Evolutionary conservation across 2,888 invertebrate species (phyloP), one percentile per base, ranked within the genome.

Genomic region (Scaptomyza cyrtandrae): DNA sequence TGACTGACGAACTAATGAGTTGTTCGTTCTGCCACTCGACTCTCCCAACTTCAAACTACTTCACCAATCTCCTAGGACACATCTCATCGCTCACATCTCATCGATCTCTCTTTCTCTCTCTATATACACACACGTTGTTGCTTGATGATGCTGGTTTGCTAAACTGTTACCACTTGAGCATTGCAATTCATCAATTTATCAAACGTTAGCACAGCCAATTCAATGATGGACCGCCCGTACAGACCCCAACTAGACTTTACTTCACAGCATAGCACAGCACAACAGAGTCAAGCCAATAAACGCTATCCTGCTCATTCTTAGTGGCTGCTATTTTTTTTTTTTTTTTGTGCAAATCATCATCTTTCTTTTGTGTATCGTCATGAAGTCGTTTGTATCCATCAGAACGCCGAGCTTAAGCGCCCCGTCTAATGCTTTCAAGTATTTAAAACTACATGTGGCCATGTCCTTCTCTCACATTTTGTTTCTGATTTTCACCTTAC

Each of bases 141-240:
- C 62, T 66, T 19, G 19, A 19, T 19, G 19, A 19, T 56, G 59
- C 70, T 70, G 50, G 53, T 65, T 64, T 59, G 75, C 89, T 78
- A 86, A 86, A 88, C 88, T 89, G 83, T 83, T 88, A 88, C 88
- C 89, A 88, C 89, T 89, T 89, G 80, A 77, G 78, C 73, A 69
- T 56, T 71, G 82, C 78, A 71, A 87, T 86, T 87, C 80, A 88
- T 81, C 87, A 84, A 87, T 88, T 84, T 88, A 86, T 76, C 79
- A 80, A 78, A 77, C 88, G 83, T 88, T 86, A 87, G 82, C 82
- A 71, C 73, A 76, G 86, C 83, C 83, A 88, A 83, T 80, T 88
- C 86, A 76, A 86, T 68, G 83, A 59, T 44, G 50, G 56, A 56
- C 67, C 45, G 60, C 54, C 58, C 60, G 50, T 43, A 53, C 58